These are phyloP conservation scores for Cephalopterus ornatus DNA, from an alignment of 2,113 vertebrate species.

Conservation along the genomic window DNA sequence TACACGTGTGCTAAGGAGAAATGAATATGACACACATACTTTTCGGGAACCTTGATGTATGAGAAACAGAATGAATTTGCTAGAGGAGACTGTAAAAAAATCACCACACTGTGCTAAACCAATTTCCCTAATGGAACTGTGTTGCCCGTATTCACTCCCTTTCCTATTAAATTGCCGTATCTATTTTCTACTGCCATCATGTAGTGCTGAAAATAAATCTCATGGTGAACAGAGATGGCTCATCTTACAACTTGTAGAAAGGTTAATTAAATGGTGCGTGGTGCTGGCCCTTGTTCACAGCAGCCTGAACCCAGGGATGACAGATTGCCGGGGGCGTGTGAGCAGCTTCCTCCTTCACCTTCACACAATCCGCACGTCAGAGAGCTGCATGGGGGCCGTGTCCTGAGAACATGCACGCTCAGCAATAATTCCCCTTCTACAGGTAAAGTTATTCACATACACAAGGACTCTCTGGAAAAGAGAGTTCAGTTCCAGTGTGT, in stretches of 20 bases:
- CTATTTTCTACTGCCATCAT: slow-evolving; percentile 19
- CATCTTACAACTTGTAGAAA: slow-evolving; percentile 41
- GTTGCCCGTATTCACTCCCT: background rate
- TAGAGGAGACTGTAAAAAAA: background rate
- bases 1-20: background rate
- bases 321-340: background rate
- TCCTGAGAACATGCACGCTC: accelerated
- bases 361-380: background rate
- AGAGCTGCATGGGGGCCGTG: accelerated
- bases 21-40: background rate
- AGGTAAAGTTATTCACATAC: background rate
- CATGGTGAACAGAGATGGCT: background rate
- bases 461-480: background rate
- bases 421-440: background rate
- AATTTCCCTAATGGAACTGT: background rate
- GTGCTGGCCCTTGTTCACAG: slow-evolving; percentile 18
- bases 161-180: background rate
- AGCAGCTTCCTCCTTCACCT: background rate
- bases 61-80: background rate
- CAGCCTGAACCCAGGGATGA: background rate
- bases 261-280: slow-evolving; percentile 46
- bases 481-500: background rate
- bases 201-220: slow-evolving; percentile 27
- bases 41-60: background rate
- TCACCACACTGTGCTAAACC: background rate